phyloP scores from a whole-genome alignment of 2,888 invertebrate species.

The Drosophila testacea region DNA sequence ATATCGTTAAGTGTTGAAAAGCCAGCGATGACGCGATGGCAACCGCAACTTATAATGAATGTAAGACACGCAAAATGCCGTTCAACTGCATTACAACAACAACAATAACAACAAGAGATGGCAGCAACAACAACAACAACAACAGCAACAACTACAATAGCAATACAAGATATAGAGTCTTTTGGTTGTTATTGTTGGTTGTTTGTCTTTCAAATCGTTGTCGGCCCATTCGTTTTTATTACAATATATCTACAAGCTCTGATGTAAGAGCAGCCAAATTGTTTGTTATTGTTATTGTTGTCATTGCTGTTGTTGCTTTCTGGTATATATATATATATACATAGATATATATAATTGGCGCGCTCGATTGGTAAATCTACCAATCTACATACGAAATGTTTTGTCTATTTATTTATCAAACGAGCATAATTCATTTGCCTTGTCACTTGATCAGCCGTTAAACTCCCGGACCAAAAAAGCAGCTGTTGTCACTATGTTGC shows the following conservation, averaged over 20 bases:
- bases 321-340: neutral
- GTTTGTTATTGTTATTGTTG: constrained; percentile 35
- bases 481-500: constrained; percentile 34
- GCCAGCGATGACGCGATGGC: constrained; percentile 19
- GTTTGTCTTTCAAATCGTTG: constrained; percentile 51
- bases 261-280: constrained; percentile 61
- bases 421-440: constrained; percentile 57
- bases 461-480: constrained; percentile 34
- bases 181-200: constrained; percentile 40
- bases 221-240: constrained; percentile 64
- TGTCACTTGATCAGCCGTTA: constrained; percentile 58
- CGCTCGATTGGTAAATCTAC: constrained; percentile 71
- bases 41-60: constrained; percentile 51
- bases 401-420: constrained; percentile 37
- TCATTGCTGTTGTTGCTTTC: constrained; percentile 25
- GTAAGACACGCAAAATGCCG: constrained; percentile 64
- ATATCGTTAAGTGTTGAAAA: constrained; percentile 51
- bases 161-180: constrained; percentile 18
- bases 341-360: constrained; percentile 67
- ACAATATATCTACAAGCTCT: constrained; percentile 63
- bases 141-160: constrained; percentile 8
- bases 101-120: constrained; percentile 11
- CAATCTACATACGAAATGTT: constrained; percentile 62
- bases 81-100: constrained; percentile 43
- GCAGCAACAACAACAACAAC: constrained; percentile 20